These are phyloP conservation scores for Thecocarcelia acutangulata DNA, from an alignment of 2,888 invertebrate species.

Conservation along the genomic window DNA sequence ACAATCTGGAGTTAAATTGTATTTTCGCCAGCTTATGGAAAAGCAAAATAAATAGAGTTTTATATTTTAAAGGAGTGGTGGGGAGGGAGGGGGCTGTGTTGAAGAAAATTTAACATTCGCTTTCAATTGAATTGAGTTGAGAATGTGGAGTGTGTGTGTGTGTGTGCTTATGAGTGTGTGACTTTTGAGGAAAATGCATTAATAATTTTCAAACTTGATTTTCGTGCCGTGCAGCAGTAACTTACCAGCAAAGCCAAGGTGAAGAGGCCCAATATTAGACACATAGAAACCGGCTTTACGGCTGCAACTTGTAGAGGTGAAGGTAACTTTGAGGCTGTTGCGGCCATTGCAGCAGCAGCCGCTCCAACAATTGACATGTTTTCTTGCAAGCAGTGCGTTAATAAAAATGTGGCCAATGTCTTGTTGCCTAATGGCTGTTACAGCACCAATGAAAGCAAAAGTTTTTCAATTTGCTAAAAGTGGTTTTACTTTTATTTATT, in stretches of 20 bases:
- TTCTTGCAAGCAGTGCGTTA: slow-evolving; percentile 40
- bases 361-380: slow-evolving; percentile 46
- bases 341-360: slow-evolving; percentile 40
- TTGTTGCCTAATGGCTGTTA: slow-evolving; percentile 32
- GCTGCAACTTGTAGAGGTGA: slow-evolving; percentile 54
- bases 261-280: slow-evolving; percentile 59
- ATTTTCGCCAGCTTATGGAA: slow-evolving; percentile 27
- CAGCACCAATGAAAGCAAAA: slow-evolving; percentile 59
- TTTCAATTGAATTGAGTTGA: slow-evolving; percentile 4
- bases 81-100: background rate
- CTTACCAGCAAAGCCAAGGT: slow-evolving; percentile 68
- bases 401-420: slow-evolving; percentile 23
- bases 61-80: background rate
- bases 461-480: background rate
- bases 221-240: slow-evolving; percentile 1
- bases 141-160: slow-evolving; percentile 1
- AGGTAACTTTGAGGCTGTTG: slow-evolving; percentile 54
- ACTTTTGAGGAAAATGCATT: slow-evolving; percentile 32
- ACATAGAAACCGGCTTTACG: slow-evolving; percentile 62
- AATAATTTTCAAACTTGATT: slow-evolving; percentile 52
- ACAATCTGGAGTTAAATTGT: slow-evolving; percentile 21
- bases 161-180: slow-evolving; percentile 3
- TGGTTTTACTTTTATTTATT: background rate
- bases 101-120: slow-evolving; percentile 13
- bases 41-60: slow-evolving; percentile 29